phyloP scores from a whole-genome alignment of 2,113 vertebrate genomes.

The Tretioscincus oriximinensis region DNA sequence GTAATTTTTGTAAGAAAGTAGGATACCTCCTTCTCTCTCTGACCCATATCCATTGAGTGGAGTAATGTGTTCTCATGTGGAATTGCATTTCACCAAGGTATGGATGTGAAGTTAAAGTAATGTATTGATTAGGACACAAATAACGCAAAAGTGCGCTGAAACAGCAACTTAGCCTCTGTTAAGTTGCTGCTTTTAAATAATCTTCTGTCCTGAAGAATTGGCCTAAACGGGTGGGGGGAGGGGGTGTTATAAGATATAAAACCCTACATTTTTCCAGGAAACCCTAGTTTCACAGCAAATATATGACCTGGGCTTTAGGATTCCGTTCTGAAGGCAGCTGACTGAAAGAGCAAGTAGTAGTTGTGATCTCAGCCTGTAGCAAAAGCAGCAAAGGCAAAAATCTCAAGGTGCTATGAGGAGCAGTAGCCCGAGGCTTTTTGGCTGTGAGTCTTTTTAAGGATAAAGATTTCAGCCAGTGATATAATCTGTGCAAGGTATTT shows the following conservation, averaged over 20 bases:
- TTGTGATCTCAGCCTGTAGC: background rate
- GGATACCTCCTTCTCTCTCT: background rate
- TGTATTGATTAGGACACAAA: background rate
- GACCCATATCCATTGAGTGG: slow-evolving; percentile 1
- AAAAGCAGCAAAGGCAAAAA: no score
- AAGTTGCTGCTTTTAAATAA: background rate
- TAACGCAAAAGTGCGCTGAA: background rate
- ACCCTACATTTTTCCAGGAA: no score
- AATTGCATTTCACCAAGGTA: background rate
- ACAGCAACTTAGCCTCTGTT: background rate
- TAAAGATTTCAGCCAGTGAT: background rate
- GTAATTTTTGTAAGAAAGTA: background rate
- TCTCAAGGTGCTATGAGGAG: no score
- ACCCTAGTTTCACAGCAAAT: no score
- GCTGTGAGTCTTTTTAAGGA: no score
- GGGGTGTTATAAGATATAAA: no score
- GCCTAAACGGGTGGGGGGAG: no score
- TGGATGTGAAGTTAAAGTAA: background rate
- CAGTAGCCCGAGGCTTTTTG: no score
- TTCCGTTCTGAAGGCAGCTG: background rate
- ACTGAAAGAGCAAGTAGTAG: background rate
- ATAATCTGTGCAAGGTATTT: no score
- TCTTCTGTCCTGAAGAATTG: no score
- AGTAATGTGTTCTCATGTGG: background rate
- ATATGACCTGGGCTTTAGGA: no score